Evolutionary conservation across 2,113 vertebrate species (phyloP).

Genomic region (Cacatua alba): DNA sequence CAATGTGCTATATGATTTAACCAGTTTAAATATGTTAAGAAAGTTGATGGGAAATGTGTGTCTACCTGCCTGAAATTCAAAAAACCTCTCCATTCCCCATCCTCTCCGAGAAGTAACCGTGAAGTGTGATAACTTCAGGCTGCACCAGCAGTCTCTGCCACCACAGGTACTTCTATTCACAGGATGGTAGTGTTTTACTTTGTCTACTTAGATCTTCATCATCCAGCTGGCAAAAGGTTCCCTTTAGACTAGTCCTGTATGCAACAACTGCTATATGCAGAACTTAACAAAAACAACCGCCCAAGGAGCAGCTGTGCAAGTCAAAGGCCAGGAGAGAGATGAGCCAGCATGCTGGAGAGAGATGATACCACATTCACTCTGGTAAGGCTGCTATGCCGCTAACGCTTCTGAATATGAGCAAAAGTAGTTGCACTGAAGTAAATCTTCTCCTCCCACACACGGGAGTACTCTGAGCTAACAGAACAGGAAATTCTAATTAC

Average conservation of each 20-base stretch:
- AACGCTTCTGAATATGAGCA: neutral
- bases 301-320: neutral
- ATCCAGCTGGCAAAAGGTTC: neutral
- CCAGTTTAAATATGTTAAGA: neutral
- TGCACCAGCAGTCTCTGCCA: neutral
- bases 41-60: neutral
- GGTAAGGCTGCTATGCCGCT: neutral
- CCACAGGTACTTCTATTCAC: neutral
- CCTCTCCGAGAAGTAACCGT: neutral
- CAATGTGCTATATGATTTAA: neutral
- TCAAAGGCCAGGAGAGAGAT: neutral
- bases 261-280: neutral
- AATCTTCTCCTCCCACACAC: neutral
- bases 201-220: neutral
- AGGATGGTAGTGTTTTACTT: neutral
- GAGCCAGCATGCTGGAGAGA: neutral
- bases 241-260: neutral
- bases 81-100: neutral
- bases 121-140: rapidly evolving
- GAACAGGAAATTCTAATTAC: constrained; percentile 8
- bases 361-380: neutral
- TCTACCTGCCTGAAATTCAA: neutral
- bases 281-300: neutral
- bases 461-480: neutral
- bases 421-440: neutral